A percentile compares a stretch with the other conserved stretches of the same genome.
These are phyloP conservation scores for Cotesia glomerata DNA, from an alignment of 1,140 invertebrate species.

Conservation along the genomic window DNA sequence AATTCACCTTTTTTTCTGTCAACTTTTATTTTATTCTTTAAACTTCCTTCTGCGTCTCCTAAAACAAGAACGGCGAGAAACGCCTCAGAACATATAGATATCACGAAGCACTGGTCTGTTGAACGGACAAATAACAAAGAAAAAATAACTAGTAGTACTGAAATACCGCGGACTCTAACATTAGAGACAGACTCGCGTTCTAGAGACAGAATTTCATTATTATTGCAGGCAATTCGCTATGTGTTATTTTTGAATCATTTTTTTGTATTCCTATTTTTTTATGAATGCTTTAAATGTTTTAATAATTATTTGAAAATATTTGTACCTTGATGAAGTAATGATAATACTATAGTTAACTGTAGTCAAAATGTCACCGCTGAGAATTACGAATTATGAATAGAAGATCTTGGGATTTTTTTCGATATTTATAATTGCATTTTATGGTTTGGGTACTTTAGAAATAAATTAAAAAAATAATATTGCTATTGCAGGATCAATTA, in stretches of 20 bases:
- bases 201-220: neutral
- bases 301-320: no score
- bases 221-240: neutral
- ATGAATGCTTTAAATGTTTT: no score
- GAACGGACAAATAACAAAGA: conserved; percentile 13
- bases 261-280: neutral
- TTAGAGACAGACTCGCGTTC: conserved; percentile 5
- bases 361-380: no score
- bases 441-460: no score
- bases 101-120: neutral
- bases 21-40: neutral
- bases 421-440: no score
- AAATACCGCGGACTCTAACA: conserved; percentile 19
- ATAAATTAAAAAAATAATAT: no score
- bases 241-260: neutral
- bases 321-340: no score
- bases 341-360: no score
- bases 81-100: neutral
- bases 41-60: neutral
- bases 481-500: no score
- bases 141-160: conserved; percentile 14
- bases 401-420: no score
- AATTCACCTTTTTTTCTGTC: neutral
- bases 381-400: no score
- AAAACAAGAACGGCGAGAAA: conserved; percentile 13